Evolutionary conservation across 2,888 invertebrate genomes (phyloP).

Genomic region (Napeogenes sylphis): DNA sequence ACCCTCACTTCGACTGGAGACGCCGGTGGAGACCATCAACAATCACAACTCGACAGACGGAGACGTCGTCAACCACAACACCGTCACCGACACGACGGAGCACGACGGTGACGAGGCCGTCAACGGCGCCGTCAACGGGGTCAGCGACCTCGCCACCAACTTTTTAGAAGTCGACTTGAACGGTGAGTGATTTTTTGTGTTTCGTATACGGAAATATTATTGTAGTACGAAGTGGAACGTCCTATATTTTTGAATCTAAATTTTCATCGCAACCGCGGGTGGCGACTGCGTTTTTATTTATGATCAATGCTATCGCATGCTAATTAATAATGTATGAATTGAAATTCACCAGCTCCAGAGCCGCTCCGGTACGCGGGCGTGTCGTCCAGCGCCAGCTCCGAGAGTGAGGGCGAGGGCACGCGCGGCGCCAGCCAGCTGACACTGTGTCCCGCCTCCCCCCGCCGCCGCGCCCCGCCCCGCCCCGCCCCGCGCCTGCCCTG

Average conservation of each 20-base stretch:
- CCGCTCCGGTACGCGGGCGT: conserved; percentile 40
- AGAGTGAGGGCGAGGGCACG: conserved; percentile 57
- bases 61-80: conserved; percentile 42
- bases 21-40: conserved; percentile 16
- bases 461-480: conserved; percentile 44
- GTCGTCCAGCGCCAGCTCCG: conserved; percentile 61
- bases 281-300: too few relatives aligned
- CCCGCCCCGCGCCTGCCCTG: conserved; percentile 34
- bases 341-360: too few relatives aligned
- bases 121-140: conserved; percentile 45
- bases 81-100: conserved; percentile 37
- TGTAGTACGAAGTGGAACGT: too few relatives aligned
- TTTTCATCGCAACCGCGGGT: not conserved
- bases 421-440: conserved; percentile 60
- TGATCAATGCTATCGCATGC: too few relatives aligned
- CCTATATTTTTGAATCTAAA: too few relatives aligned
- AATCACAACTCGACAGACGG: conserved; percentile 35
- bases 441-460: conserved; percentile 65
- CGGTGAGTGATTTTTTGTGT: conserved; percentile 46
- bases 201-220: not conserved
- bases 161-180: conserved; percentile 68
- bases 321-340: too few relatives aligned
- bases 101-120: conserved; percentile 36
- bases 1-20: conserved; percentile 26
- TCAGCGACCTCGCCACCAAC: conserved; percentile 54